Percentiles rank a stretch among this genome's conserved stretches.
phyloP scores from a whole-genome alignment of 35 echinoderm and acorn worm species.

The Chiridota heheva region DNA sequence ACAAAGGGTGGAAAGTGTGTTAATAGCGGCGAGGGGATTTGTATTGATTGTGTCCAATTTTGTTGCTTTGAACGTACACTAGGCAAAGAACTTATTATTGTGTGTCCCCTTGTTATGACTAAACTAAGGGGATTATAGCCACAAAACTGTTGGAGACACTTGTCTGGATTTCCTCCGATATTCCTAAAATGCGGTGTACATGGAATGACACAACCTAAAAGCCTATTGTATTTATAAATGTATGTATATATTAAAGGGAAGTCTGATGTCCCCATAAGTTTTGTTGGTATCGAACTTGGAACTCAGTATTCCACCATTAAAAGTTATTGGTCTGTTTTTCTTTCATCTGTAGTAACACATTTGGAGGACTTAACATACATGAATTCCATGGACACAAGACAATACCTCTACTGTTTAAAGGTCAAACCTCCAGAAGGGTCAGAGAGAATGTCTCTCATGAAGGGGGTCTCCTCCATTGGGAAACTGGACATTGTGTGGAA shows the following conservation, averaged over 20 bases:
- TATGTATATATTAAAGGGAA: background rate
- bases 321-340: constrained; percentile 14
- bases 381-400: constrained; percentile 94
- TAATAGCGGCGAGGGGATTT: too few relatives aligned
- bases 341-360: constrained; percentile 49
- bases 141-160: too few relatives aligned
- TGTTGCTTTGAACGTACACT: too few relatives aligned
- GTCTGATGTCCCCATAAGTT: background rate
- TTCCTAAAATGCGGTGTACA: too few relatives aligned
- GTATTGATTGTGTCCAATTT: too few relatives aligned
- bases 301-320: background rate
- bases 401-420: constrained; percentile 93
- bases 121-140: too few relatives aligned
- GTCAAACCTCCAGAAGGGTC: constrained; percentile 70
- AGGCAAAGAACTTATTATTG: too few relatives aligned
- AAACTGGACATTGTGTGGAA: constrained; percentile 99
- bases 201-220: too few relatives aligned
- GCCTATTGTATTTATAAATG: too few relatives aligned
- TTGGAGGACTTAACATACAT: constrained; percentile 90
- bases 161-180: too few relatives aligned
- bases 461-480: constrained; percentile 95
- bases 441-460: constrained; percentile 66
- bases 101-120: too few relatives aligned
- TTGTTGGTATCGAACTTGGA: background rate
- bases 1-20: too few relatives aligned